A percentile compares a stretch with the other conserved stretches of the same genome.
Evolutionary conservation across 2,113 vertebrate species (phyloP).

Genomic region (Prinia subflava): DNA sequence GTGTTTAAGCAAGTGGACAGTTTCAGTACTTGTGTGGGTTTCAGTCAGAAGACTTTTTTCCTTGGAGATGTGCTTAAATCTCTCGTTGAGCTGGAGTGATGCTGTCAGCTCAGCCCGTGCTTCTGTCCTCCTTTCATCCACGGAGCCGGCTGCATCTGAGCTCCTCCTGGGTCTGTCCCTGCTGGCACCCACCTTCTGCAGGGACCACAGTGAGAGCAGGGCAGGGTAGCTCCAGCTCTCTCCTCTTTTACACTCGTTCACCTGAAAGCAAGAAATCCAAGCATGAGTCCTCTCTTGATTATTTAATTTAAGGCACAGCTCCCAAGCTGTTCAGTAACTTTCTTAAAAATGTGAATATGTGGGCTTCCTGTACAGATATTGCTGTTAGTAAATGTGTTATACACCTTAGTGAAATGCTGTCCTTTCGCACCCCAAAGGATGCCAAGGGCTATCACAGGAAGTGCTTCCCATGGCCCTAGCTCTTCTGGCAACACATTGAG

Average conservation of each 20-base stretch:
- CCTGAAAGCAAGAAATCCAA: neutral
- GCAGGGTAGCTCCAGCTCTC: neutral
- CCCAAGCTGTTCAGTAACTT: neutral
- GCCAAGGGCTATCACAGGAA: neutral
- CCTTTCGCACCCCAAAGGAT: neutral
- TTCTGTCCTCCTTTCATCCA: neutral
- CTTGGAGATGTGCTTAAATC: neutral
- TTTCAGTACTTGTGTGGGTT: neutral
- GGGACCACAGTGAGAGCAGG: neutral
- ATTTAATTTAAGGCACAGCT: neutral
- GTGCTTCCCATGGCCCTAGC: fast-evolving
- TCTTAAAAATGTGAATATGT: neutral
- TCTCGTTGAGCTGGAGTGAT: fast-evolving
- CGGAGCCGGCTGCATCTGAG: fast-evolving
- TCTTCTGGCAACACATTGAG: neutral
- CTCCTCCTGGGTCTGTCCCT: neutral
- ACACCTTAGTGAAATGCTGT: neutral
- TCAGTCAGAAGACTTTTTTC: neutral
- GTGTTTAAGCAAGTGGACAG: neutral
- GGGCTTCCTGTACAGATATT: neutral
- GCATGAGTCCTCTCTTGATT: neutral
- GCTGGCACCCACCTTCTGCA: neutral
- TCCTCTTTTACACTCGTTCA: neutral
- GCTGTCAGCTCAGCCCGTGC: neutral
- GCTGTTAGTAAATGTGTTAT: neutral